Conservation (phyloP, 2,888 invertebrate species). For the Dendrolimus houi region DNA sequence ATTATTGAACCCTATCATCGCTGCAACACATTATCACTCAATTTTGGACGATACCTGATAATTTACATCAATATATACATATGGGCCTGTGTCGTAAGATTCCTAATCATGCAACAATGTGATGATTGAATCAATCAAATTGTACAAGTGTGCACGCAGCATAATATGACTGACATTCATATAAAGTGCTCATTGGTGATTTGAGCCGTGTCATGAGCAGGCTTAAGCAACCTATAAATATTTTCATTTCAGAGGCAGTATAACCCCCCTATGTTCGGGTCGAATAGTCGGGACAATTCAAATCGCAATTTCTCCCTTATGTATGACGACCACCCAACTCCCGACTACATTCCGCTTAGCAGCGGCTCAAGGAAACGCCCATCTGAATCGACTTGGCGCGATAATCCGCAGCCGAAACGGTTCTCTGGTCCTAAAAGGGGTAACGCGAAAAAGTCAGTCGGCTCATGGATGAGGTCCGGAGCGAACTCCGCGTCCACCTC, state of each 20-base stretch:
- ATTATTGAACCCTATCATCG: too few relatives aligned
- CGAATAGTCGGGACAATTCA: neutral
- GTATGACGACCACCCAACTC: constrained; percentile 24
- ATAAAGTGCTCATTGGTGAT: too few relatives aligned
- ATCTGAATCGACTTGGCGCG: constrained; percentile 24
- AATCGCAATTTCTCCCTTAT: constrained; percentile 24
- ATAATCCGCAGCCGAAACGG: constrained; percentile 26
- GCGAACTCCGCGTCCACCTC: constrained; percentile 7
- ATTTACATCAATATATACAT: too few relatives aligned
- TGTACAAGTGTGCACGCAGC: too few relatives aligned
- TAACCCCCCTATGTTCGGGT: constrained; percentile 4
- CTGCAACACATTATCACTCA: too few relatives aligned
- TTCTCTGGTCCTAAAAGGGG: constrained; percentile 14
- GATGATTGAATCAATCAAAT: too few relatives aligned
- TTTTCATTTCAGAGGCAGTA: constrained; percentile 49
- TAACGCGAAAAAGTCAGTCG: constrained; percentile 14
- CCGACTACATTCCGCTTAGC: constrained; percentile 7
- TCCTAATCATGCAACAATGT: too few relatives aligned
- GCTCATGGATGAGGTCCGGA: constrained; percentile 10
- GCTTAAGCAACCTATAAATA: neutral
- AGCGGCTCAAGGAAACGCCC: constrained; percentile 32
- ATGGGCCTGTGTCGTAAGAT: too few relatives aligned
- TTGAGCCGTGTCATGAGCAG: neutral
- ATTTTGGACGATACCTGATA: too few relatives aligned
- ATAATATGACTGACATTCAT: too few relatives aligned